Base-by-base conservation (phyloP, 2,113 vertebrate genomes). In the Vulpes ferrilata region DNA sequence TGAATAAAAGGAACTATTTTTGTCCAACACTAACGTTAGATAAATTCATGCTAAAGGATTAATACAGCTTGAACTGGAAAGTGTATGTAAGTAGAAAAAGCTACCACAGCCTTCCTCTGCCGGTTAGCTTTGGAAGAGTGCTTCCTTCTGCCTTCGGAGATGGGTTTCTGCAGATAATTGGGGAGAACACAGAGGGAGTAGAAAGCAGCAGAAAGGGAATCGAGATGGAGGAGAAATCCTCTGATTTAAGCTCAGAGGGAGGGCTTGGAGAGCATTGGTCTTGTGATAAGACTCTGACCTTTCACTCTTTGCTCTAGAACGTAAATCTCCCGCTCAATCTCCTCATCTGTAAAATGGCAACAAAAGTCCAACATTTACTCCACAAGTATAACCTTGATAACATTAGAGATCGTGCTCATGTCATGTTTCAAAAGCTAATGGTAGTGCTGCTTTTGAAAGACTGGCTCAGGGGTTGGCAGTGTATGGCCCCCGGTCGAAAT, bases 251-350 rank as follows among this genome's bases (percentile, higher is more conserved):
- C 35, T 19, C 23, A 16, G 32, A 51, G 9, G 59, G 43, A 48
- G 32, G 27, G 5, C 57, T 5, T 0, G 3, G 38, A 57, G 25
- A 73, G 13, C 7, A 0, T 17, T 19, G n/a, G 2, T 43, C 11
- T 10, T 32, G 5, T 9, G 23, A 4, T 11, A 0, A 7, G n/a
- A 8, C 22, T 73, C 62, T 11, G 53, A 51, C 55, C 48, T 59
- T 79, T n/a, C 23, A 0, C 11, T 5, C 7, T 5, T 0, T 0
- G 2, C 20, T 27, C 80, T 22, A 4, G 22, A 38, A 55, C 12
- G 3, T 13, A 16, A 16, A 79, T 3, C 19, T 17, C n/a, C 55
- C 27, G 57, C 20, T 76, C 57, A 13, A 7, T 65, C 43, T 69
- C 48, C 74, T 30, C 32, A 32, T 38, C 55, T 48, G 19, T 19